A percentile compares a stretch with the other conserved stretches of the same genome.
Evolutionary conservation across 2,888 invertebrate genomes (phyloP).

Genomic region (Hypercompe scribonia): DNA sequence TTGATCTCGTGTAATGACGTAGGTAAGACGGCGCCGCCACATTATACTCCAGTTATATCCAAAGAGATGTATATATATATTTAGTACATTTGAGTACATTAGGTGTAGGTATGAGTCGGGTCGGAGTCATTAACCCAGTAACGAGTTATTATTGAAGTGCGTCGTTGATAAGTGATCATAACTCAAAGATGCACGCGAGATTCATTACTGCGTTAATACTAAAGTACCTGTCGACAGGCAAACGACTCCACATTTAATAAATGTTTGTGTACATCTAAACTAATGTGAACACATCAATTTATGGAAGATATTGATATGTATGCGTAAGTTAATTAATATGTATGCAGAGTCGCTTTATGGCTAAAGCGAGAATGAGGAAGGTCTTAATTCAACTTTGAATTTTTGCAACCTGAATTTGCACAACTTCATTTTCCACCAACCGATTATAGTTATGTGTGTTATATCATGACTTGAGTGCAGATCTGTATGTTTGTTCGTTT

Average conservation of each 20-base stretch:
- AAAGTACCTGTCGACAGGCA: not conserved
- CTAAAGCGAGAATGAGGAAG: not conserved
- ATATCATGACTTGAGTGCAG: too few relatives aligned
- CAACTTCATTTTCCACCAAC: too few relatives aligned
- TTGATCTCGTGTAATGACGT: slow-evolving; percentile 24
- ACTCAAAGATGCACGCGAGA: slow-evolving; percentile 18
- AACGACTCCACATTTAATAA: not conserved
- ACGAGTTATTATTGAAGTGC: slow-evolving; percentile 31
- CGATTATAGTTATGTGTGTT: too few relatives aligned
- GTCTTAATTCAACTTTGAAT: not conserved
- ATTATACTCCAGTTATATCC: slow-evolving; percentile 15
- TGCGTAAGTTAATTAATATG: too few relatives aligned
- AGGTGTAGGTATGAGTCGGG: not conserved
- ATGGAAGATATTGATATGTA: not conserved
- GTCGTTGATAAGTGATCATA: slow-evolving; percentile 27
- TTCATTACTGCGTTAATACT: slow-evolving; percentile 4
- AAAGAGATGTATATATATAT: slow-evolving; percentile 1
- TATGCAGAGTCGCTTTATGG: not conserved
- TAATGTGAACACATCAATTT: not conserved
- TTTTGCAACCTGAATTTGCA: too few relatives aligned
- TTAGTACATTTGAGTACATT: not conserved
- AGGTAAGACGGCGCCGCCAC: slow-evolving; percentile 15
- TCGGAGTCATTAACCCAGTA: slow-evolving; percentile 30
- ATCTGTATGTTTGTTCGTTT: too few relatives aligned
- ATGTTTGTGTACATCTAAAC: not conserved